A percentile compares a stretch with the other conserved stretches of the same genome.
These are phyloP conservation scores for Lymantria dispar DNA, from an alignment of 2,888 invertebrate genomes.

Conservation along the genomic window DNA sequence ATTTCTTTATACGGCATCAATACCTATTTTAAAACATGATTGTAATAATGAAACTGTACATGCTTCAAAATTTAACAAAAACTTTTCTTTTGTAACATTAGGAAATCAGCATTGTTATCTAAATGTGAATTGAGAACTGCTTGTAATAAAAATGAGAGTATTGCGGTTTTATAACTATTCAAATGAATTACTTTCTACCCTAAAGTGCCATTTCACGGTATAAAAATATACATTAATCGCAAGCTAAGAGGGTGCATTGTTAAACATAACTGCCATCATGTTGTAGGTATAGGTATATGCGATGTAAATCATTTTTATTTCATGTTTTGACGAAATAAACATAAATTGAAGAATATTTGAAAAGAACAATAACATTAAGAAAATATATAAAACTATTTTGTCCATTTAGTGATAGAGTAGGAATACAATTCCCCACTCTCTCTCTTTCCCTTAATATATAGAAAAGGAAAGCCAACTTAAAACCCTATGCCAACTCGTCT, in stretches of 20 bases:
- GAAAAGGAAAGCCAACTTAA: too few relatives aligned
- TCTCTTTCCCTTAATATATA: too few relatives aligned
- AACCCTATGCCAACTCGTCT: too few relatives aligned
- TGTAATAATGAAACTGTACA: too few relatives aligned
- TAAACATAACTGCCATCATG: conserved; percentile 38
- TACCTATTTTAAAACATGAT: too few relatives aligned
- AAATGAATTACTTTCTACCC: not conserved
- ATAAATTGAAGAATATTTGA: not conserved
- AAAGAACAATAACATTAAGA: too few relatives aligned
- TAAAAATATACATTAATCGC: conserved; percentile 61
- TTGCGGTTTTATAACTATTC: conserved; percentile 35
- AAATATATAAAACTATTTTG: too few relatives aligned
- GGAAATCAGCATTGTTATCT: not conserved
- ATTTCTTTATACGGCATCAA: too few relatives aligned
- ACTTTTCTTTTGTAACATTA: too few relatives aligned
- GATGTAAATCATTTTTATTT: not conserved
- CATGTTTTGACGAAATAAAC: not conserved
- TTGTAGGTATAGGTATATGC: conserved; percentile 6
- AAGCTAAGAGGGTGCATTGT: conserved; percentile 43
- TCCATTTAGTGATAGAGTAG: too few relatives aligned
- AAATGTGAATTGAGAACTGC: conserved; percentile 18
- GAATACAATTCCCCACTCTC: too few relatives aligned
- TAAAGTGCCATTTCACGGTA: conserved; percentile 38
- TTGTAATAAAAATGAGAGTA: conserved; percentile 13
- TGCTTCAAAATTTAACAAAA: too few relatives aligned